Percentiles rank a stretch among this genome's conserved stretches.
Conservation (phyloP, 2,113 vertebrate species). For the Vidua macroura region DNA sequence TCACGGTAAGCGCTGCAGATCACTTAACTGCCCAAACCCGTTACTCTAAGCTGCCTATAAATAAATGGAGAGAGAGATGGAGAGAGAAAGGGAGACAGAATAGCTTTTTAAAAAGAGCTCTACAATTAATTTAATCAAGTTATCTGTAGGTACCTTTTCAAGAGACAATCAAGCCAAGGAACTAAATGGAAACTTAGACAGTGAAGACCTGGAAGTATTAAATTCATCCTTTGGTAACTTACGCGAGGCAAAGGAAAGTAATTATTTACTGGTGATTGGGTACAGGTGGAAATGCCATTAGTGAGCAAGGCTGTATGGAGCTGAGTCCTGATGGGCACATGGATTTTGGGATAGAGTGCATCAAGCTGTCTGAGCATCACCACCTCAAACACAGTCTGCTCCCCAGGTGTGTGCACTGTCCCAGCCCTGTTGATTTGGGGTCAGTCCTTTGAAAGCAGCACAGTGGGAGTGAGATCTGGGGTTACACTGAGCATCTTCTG, state of each 20-base stretch:
- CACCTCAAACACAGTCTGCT: background rate
- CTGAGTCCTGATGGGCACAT: background rate
- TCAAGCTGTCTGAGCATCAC: background rate
- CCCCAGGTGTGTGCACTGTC: too few species aligned
- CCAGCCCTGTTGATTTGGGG: rapidly evolving
- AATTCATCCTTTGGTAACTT: conserved; percentile 2
- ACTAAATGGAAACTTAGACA: conserved; percentile 41
- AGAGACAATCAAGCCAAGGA: conserved; percentile 38
- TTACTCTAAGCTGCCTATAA: conserved; percentile 55
- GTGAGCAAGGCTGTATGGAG: background rate
- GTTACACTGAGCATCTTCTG: background rate
- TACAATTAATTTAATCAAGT: conserved; percentile 59
- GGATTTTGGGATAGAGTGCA: background rate
- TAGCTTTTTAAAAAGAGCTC: conserved; percentile 25
- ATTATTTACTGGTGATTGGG: background rate
- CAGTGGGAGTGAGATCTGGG: background rate
- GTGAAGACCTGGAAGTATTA: conserved; percentile 41
- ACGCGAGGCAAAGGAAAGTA: background rate
- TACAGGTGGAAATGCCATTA: background rate
- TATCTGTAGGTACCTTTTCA: conserved; percentile 49
- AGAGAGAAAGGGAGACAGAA: background rate
- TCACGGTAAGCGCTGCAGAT: background rate
- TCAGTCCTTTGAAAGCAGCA: background rate
- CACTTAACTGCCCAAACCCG: conserved; percentile 40
- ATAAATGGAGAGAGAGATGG: conserved; percentile 24